Evolutionary conservation across 2,113 vertebrate species (phyloP), one percentile per base, ranked within the genome.

Genomic region (Phylloscopus whistleri): DNA sequence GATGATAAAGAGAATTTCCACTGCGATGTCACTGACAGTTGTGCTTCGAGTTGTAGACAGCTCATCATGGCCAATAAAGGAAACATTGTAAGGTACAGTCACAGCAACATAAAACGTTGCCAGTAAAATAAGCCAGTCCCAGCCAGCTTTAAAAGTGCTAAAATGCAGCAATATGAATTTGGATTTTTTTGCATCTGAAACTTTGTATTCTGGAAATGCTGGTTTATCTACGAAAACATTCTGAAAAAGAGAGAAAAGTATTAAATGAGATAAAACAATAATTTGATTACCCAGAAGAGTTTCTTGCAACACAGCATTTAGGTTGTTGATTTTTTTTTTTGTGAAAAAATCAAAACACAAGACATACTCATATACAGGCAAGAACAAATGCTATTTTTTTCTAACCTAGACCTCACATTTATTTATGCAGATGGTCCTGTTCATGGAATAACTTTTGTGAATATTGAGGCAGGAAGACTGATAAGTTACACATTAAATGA

Each of bases 61-160:
- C 89, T 99, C 99, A 53, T 99, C 99, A 13, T 99, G 98, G 66
- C 98, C 99, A 62, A 99, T 99, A 97, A 99, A 99, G 89, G 99
- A 99, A 72, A 99, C 99, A 21, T 99, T 99, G 97, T 99, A 99
- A 87, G 99, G 99, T 95, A 99, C 99, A 26, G 99, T 99, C 96
- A 99, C 98, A 35, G 99, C 99, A 63, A 99, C 99, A 97, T 99
- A 99, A 97, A 99, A 99, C 52, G 99, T 99, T 67, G 99, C 99
- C 72, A 99, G 95, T 76, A 99, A 97, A 96, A 99, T 99, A 91
- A 99, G 98, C 99, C 99, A 99, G 97, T 99, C 99, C 99, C 99
- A 99, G 86, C 99, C 99, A 28, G 99, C 99, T 98, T 99, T 99
- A 93, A 99, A 99, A 88, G 98, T 99, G 98, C 99, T 99, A 98